phyloP scores from a whole-genome alignment of 1,140 invertebrate genomes.

The Sycophila sp. region DNA sequence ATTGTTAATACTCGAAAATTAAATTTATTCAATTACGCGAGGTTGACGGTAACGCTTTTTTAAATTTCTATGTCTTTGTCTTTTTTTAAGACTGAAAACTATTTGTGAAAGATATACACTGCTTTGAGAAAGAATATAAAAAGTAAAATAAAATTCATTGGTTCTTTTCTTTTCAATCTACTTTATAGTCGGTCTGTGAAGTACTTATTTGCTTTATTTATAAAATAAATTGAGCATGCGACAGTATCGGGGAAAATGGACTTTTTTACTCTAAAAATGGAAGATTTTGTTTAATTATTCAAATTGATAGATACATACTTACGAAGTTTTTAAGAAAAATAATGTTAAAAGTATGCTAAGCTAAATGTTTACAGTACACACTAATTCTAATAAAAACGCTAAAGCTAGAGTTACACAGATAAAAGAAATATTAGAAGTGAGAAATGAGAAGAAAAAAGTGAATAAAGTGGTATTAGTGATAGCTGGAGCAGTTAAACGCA shows the following conservation, averaged over 20 bases:
- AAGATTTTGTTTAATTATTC: neutral
- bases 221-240: slow-evolving; percentile 33
- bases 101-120: no score
- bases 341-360: neutral
- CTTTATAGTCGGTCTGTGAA: neutral
- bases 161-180: neutral
- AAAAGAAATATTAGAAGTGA: no score
- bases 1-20: no score
- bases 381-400: neutral
- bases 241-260: slow-evolving; percentile 28
- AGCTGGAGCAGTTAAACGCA: no score
- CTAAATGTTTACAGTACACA: neutral
- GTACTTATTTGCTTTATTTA: neutral
- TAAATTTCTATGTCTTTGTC: neutral
- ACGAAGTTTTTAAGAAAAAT: neutral
- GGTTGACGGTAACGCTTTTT: neutral
- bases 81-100: no score
- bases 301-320: neutral
- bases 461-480: no score
- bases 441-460: no score
- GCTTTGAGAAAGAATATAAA: no score
- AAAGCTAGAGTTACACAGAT: no score
- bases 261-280: neutral
- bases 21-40: neutral
- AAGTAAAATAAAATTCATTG: neutral